A percentile compares a stretch with the other conserved stretches of the same genome.
Evolutionary conservation across 2,797 vertebrate species (phyloP).

Genomic region (Sebastes hubbsi): DNA sequence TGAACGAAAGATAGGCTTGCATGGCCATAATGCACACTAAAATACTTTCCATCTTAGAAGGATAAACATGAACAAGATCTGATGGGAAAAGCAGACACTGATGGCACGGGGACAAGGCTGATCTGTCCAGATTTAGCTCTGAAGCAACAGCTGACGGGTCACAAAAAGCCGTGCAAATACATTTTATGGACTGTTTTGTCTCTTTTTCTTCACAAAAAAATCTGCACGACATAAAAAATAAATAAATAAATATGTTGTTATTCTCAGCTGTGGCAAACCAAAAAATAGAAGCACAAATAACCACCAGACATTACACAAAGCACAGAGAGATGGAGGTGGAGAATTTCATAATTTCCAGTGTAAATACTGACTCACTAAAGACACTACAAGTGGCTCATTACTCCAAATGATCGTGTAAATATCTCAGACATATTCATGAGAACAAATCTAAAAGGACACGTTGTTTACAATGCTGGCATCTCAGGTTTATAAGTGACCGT

Average conservation of each 20-base stretch:
- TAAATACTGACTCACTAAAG: slow-evolving; percentile 34
- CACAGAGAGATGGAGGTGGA: slow-evolving; percentile 2
- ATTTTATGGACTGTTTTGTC: background rate
- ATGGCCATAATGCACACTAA: background rate
- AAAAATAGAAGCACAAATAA: background rate
- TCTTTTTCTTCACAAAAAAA: background rate
- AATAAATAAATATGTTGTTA: slow-evolving; percentile 1
- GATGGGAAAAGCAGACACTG: background rate
- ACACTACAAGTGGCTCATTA: slow-evolving; percentile 31
- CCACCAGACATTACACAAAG: slow-evolving; percentile 13
- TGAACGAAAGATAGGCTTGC: too few relatives aligned
- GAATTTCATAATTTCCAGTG: slow-evolving; percentile 6
- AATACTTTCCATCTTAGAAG: background rate
- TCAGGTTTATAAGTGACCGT: slow-evolving; percentile 20
- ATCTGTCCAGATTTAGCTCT: slow-evolving; percentile 18
- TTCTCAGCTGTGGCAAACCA: background rate
- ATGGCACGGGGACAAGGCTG: slow-evolving; percentile 9
- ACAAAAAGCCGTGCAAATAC: slow-evolving; percentile 6
- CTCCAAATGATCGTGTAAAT: slow-evolving; percentile 58
- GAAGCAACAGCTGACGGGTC: background rate
- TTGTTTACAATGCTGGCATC: slow-evolving; percentile 23
- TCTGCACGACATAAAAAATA: background rate
- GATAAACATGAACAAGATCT: background rate
- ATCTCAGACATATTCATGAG: slow-evolving; percentile 45
- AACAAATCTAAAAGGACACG: slow-evolving; percentile 32